These are phyloP conservation scores for Apeltes quadracus DNA, from an alignment of 2,113 vertebrate species.

Conservation along the genomic window DNA sequence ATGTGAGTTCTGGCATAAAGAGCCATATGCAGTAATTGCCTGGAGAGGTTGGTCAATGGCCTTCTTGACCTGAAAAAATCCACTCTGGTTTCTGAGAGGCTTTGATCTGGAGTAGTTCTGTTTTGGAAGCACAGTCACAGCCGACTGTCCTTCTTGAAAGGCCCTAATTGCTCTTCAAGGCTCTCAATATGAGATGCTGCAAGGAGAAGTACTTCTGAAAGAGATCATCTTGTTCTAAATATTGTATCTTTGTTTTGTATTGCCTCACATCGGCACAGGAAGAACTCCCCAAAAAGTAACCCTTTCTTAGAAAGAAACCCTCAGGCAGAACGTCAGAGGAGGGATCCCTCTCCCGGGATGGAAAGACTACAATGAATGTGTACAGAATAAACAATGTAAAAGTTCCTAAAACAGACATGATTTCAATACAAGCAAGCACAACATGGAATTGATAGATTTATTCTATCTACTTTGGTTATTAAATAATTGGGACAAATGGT, in stretches of 20 bases:
- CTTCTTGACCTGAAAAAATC: constrained; percentile 26
- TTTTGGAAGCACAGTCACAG: constrained; percentile 44
- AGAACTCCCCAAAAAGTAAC: too few relatives aligned
- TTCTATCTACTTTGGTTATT: neutral
- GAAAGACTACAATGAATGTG: too few relatives aligned
- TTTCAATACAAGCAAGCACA: too few relatives aligned
- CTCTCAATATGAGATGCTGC: constrained; percentile 46
- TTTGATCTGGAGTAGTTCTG: constrained; percentile 57
- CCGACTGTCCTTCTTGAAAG: neutral
- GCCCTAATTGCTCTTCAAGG: constrained; percentile 60
- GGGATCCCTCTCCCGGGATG: too few relatives aligned
- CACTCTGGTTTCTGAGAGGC: constrained; percentile 19
- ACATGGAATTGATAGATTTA: neutral
- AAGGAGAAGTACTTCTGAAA: constrained; percentile 54
- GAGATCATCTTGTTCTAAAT: constrained; percentile 63
- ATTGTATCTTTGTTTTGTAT: constrained; percentile 68
- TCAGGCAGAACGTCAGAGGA: too few relatives aligned
- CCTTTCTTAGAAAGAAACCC: too few relatives aligned
- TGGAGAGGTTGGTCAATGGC: neutral
- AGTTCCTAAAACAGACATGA: too few relatives aligned
- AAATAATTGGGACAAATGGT: too few relatives aligned
- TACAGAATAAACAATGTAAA: too few relatives aligned
- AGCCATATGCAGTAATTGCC: constrained; percentile 1
- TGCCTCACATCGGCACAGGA: too few relatives aligned
- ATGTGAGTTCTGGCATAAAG: neutral